Evolutionary conservation across 2,797 vertebrate species (phyloP), one percentile per base, ranked within the genome.

Genomic region (Neosilurus mollespiculum): DNA sequence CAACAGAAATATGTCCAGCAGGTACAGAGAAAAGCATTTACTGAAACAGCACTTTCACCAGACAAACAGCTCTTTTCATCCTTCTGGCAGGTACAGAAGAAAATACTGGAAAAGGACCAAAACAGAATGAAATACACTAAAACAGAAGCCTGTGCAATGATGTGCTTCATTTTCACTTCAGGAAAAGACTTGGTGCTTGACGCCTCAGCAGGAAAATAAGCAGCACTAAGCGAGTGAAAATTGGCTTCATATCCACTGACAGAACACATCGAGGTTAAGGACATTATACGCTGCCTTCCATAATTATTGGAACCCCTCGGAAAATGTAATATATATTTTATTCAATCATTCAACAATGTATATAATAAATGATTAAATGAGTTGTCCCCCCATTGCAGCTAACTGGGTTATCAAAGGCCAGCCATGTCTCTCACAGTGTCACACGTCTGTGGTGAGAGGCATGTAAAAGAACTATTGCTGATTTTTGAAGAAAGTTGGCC

Each of bases 101-200:
- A 62, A 83, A 53, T 14, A 37, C n/a, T n/a, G 37, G 54, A 56
- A 54, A 37, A 54, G n/a, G 30, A 71, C 12, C n/a, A 43, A 80
- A 72, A 64, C n/a, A 3, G 20, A 64, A 64, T 15, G 0, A 30
- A 84, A 80, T 20, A 12, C 56, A 20, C 9, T 22, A 34, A 64
- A 72, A 79, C 24, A 62, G 20, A 22, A 66, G 78, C 56, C 56
- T 11, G 56, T 53, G 53, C 54, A n/a, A 30, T 8, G 30, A 18
- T 0, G 51, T 9, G 12, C 16, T 5, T 11, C 5, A 49, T 24
- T 37, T 53, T 51, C 51, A 64, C 64, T 66, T 51, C 56, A 51
- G 76, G 69, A 58, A 64, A 43, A 80, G 59, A 14, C 1, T 83
- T 70, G 24, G 18, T 51, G 75, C n/a, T 69, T n/a, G 12, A 34